These are phyloP conservation scores for Mesoclemmys tuberculata DNA, from an alignment of 2,113 vertebrate species.

Conservation along the genomic window DNA sequence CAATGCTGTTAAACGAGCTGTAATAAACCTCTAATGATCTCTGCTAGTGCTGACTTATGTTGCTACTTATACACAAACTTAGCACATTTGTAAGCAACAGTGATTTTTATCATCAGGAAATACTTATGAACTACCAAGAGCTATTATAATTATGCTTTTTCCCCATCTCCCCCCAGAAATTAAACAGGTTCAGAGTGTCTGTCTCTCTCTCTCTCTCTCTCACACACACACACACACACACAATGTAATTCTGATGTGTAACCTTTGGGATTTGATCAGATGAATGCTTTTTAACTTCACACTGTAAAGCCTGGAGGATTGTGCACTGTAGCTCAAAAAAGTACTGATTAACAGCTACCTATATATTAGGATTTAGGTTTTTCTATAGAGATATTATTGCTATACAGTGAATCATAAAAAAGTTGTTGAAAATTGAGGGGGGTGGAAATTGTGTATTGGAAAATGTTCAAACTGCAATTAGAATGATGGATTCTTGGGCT, in stretches of 20 bases:
- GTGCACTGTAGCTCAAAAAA: not conserved
- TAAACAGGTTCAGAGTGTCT: not conserved
- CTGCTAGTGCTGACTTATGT: slow-evolving; percentile 12
- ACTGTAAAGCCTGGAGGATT: not conserved
- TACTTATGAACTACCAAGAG: not conserved
- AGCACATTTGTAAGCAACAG: not conserved
- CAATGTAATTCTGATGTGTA: not conserved
- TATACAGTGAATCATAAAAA: not conserved
- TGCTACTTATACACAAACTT: not conserved
- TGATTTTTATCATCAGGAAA: slow-evolving; percentile 11
- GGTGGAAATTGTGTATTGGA: not conserved
- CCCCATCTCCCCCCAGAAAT: not conserved
- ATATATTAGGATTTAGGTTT: not conserved
- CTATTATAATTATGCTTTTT: not conserved
- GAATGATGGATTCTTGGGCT: not conserved
- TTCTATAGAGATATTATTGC: not conserved
- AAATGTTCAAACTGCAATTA: not conserved
- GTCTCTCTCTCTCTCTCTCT: too few relatives aligned
- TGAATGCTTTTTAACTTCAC: not conserved
- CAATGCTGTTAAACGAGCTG: not conserved
- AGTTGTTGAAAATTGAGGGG: not conserved
- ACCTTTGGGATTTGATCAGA: not conserved
- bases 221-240: not conserved
- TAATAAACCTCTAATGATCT: not conserved
- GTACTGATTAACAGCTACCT: not conserved